These are phyloP conservation scores for Climacteris rufus DNA, from an alignment of 2,113 vertebrate species.

Conservation along the genomic window DNA sequence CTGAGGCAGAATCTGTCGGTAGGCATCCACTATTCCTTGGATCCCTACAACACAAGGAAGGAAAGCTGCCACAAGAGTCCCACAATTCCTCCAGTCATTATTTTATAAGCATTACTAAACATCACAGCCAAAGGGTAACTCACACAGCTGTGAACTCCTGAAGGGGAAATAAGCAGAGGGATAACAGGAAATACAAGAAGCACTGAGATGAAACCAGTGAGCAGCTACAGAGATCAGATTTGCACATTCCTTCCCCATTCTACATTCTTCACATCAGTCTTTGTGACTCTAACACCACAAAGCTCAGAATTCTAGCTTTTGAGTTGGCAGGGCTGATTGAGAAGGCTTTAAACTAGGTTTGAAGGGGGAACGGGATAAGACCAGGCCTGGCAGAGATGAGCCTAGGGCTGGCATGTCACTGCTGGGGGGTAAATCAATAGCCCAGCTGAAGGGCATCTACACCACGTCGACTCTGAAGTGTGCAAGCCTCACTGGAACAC, in stretches of 20 bases:
- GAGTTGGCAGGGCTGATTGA: neutral
- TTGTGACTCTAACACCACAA: neutral
- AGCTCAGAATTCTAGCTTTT: neutral
- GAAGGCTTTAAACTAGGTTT: neutral
- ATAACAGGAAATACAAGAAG: neutral
- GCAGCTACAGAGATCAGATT: neutral
- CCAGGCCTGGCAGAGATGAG: neutral
- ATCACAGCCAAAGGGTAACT: neutral
- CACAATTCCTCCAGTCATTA: neutral
- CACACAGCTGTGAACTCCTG: neutral
- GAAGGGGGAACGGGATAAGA: neutral
- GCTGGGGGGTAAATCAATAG: neutral
- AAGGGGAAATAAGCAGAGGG: neutral
- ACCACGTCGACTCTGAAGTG: neutral
- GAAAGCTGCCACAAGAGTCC: neutral
- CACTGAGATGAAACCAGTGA: neutral
- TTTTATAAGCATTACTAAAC: neutral
- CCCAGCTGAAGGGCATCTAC: neutral
- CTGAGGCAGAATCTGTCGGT: constrained; percentile 81
- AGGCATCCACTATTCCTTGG: constrained; percentile 87
- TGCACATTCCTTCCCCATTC: neutral
- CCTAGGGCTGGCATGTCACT: neutral
- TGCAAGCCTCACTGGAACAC: neutral
- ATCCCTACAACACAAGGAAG: constrained; percentile 74
- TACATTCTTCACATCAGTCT: neutral